Base-by-base conservation (phyloP, 2,888 invertebrate genomes). In the Mechanitis mazaeus region DNA sequence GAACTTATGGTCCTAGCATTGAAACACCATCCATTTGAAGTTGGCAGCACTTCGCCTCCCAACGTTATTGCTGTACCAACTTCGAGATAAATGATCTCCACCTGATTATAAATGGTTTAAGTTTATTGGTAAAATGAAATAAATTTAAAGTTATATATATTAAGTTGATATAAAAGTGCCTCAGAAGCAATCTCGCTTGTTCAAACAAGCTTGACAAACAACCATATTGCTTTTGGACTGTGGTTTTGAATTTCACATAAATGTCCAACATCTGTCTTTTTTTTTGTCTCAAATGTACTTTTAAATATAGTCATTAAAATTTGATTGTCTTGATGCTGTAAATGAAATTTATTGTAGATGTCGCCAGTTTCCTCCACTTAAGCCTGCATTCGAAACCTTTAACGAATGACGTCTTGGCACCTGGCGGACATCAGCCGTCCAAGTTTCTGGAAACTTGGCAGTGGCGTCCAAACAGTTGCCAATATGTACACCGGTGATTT, bases 401-500 rank as follows among this genome's bases (percentile, higher is more conserved):
- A 68, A 60, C 66, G 59, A 61, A 61, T 65, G 59, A 67, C 60
- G 62, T 61, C 72, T 83, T 80, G 81, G 81, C 81, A 81, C 80
- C 82, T 83, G 81, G 77, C 77, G 73, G 68, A 68, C 68, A 66
- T 61, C 67, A 70, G 73, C 55, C 66, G 64, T 64, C 66, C 66
- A 66, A 66, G 59, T 64, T 59, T 64, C 45, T 54, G 54, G 70
- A 70, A 70, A 72, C 73, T 77, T 77, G 82, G 81, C 82, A 80
- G 63, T 67, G 70, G 70, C 67, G 68, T 70, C 73, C 74, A 71
- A 72, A 71, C 71, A 72, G 73, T 75, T 79, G 76, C 75, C 77
- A 77, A 78, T 73, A 69, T 72, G 74, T 72, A 72, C 73, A 64
- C 63, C 60, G 74, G 70, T 78, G 75, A 82, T 79, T 86, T 86